Base-by-base conservation (phyloP, 2,113 vertebrate genomes). In the Phycodurus eques region DNA sequence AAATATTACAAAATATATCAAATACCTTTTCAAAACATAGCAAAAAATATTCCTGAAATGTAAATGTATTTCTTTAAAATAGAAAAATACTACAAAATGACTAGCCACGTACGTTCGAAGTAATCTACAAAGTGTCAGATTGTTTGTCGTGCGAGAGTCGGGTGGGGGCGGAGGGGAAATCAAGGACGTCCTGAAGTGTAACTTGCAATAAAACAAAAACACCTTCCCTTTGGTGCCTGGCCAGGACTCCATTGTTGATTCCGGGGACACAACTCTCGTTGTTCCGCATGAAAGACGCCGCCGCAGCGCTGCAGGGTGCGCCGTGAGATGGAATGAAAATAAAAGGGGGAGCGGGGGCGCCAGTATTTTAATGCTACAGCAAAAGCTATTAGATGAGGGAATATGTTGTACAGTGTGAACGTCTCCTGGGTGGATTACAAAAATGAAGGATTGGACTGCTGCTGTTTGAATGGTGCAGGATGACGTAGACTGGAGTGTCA, bases 181-280 rank as follows among this genome's bases (percentile, higher is more conserved):
- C 22, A 47, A 66, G 64, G 64, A 9, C 64, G 3, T 66, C 44
- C 64, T 66, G 22, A 49, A 66, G 22, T 46, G 42, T 47, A 66
- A 66, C 31, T 66, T 47, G 64, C 44, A 9, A 47, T 66, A 47
- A 66, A 31, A 66, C 20, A 22, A 43, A 27, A 53, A 54, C 33
- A 67, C 20, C 7, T 65, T 57, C 61, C n/a, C 61, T 39, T 63
- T 33, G 61, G 61, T 20, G 61, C 61, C 35, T 63, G 17, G 61
- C 61, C 43, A 72, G n/a, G 60, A 57, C 19, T 70, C 22, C n/a
- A 49, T 60, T 70, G 46, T 73, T 69, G 27, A 57, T 8, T 70
- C 4, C n/a, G 60, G 22, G 39, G 49, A 46, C 10, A 31, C 20
- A 27, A 66, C 19, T 31, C 22, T 8, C 1, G 20, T n/a, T 66